Evolutionary conservation across 2,797 vertebrate genomes (phyloP), one percentile per base, ranked within the genome.

Genomic region (Poeciliopsis gracilis): DNA sequence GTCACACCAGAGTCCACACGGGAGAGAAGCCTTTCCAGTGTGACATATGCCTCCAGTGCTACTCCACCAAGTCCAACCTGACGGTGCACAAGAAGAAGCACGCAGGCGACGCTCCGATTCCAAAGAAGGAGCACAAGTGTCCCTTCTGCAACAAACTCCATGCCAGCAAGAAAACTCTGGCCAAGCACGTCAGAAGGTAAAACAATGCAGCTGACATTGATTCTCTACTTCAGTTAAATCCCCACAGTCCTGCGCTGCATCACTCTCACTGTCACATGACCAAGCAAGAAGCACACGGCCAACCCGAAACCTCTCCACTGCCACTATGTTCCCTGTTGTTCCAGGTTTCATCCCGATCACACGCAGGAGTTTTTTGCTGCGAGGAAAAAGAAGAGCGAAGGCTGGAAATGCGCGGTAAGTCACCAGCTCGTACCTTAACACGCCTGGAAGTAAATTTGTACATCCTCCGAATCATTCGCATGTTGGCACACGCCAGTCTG

Each of bases 1-100:
- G 97, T 90, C 98, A 99, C 88, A 98, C 97, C 12, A 95, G 98
- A 79, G 98, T 99, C 10, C 98, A 99, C 95, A 99, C 98, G 0
- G 97, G 98, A 55, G 98, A 99, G 91, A 99, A 99, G 82, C 98
- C 98, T 1, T 99, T 99, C 93, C 97, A 99, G 88, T 99, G 98
- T 90, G 98, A 99, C 86, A 93, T 99, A 87, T 99, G 98, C 91
- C 97, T 97, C 30, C 97, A 99, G 93, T 95, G 96, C 85, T 99
- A 99, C 92, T 99, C 98, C 45, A 99, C 98, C 16, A 99, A 99
- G 93, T 99, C 98, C 75, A 99, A 99, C 94, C 95, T 99, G 91
- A 99, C 97, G 0, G 97, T 98, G 20, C 98, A 99, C 95, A 97
- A 96, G 89, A 99, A 98, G 95, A 98, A 98, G 80, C 98, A 99